A percentile compares a stretch with the other conserved stretches of the same genome.
Conservation (phyloP, 2,797 vertebrate genomes). For the Mormyrops attenuatus region DNA sequence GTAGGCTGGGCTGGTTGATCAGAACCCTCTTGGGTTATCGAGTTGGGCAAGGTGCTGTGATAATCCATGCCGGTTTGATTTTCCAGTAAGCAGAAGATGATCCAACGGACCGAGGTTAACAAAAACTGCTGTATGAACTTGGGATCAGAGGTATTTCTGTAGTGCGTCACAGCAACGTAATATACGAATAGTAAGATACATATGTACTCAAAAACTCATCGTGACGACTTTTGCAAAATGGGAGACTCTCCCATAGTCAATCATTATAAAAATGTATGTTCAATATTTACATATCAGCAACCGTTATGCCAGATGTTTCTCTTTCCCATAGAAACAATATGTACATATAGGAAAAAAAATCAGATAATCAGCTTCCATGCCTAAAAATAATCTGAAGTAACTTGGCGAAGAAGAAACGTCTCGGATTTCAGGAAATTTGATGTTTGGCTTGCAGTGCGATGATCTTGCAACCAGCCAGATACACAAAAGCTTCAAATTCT, state of each 20-base stretch:
- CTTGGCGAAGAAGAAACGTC: not conserved
- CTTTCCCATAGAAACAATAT: not conserved
- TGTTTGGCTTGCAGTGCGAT: not conserved
- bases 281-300: not conserved
- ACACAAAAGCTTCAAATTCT: not conserved
- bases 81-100: not conserved
- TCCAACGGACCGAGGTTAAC: not conserved
- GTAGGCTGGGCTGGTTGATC: not conserved
- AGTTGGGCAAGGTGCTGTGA: conserved; percentile 28
- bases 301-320: not conserved
- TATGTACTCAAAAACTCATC: conserved; percentile 2
- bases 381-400: not conserved
- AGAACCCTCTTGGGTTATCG: not conserved
- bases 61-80: not conserved
- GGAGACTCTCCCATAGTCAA: not conserved
- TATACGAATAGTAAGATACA: not conserved
- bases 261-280: not conserved
- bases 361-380: not conserved
- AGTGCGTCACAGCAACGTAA: conserved; percentile 25
- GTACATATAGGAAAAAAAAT: not conserved
- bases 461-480: not conserved
- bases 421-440: not conserved
- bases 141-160: conserved; percentile 1
- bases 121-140: not conserved
- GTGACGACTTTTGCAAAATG: not conserved